Evolutionary conservation across 1,140 invertebrate genomes (phyloP), one percentile per base, ranked within the genome.

Genomic region (Trichogramma pretiosum): DNA sequence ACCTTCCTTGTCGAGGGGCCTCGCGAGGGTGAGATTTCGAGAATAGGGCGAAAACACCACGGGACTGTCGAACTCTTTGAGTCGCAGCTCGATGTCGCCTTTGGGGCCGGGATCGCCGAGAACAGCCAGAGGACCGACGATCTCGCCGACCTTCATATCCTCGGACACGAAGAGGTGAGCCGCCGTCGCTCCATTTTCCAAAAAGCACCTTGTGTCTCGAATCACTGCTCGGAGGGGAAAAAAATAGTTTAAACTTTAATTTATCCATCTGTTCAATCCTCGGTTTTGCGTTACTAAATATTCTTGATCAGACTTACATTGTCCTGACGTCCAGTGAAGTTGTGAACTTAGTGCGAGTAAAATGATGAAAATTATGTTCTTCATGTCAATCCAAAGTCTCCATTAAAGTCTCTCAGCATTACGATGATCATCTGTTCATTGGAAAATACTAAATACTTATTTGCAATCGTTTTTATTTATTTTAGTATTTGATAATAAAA

Each of bases 111-210:
- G 81, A 71, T 92, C 84, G 1, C 89, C 89, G 55, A 87, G 78
- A 14, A 93, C 84, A 18, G 81, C 79, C 16, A 93, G 62, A 13
- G 79, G 73, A 68, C 86, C 88, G 38, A 92, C 80, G 28, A 81
- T 77, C 46, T 82, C 81, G 47, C 88, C 87, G 24, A 93, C 81
- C 10, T 80, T 74, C 14, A 83, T 69, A 63, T 90, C 86, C 74
- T 93, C 90, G 60, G 81, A 84, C 48, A 93, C 87, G 62, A 91
- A 88, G 60, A 93, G 89, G 63, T 85, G 90, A 63, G 90, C 88
- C 3, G 89, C 87, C 1, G 90, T 89, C 21, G 86, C 87, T 21
- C 89, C 90, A 56, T 85, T 89, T 67, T 89, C 84, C 58, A 94
- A 67, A 65, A 87, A 93, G 63, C 90, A 94, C 61, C 89, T 75